Percentiles rank a stretch among this genome's conserved stretches.
Conservation (phyloP, 1,140 invertebrate genomes). For the Ceratina australensis region DNA sequence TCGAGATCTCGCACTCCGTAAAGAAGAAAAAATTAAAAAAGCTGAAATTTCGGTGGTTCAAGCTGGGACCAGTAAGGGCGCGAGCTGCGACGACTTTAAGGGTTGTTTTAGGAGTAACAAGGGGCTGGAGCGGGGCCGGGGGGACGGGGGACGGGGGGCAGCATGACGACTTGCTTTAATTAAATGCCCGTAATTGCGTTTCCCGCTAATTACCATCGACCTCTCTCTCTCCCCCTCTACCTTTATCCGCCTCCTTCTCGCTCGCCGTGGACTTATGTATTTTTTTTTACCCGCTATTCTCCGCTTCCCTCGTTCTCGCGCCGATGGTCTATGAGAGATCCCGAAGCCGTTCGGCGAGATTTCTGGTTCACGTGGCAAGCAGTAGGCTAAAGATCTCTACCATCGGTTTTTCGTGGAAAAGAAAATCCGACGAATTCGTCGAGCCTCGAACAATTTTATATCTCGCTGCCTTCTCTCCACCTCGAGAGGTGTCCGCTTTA, state of each 20-base stretch:
- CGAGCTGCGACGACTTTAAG: constrained; percentile 22
- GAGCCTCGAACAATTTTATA: no score
- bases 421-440: no score
- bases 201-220: constrained; percentile 71
- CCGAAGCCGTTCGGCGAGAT: no score
- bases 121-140: constrained; percentile 3
- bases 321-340: no score
- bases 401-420: no score
- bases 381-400: no score
- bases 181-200: constrained; percentile 73
- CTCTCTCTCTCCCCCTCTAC: constrained; percentile 41
- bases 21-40: constrained; percentile 58
- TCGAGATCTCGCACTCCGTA: constrained; percentile 51
- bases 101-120: neutral
- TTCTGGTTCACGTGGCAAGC: no score
- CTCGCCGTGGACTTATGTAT: constrained; percentile 44
- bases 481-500: no score
- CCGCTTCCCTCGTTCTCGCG: no score
- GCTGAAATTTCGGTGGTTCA: constrained; percentile 53
- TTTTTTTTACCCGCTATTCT: no score
- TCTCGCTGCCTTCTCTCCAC: no score
- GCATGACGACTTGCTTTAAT: constrained; percentile 69
- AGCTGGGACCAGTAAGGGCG: constrained; percentile 28
- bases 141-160: constrained; percentile 5
- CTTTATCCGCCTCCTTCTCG: constrained; percentile 63